Evolutionary conservation across 1,140 invertebrate genomes (phyloP).

Genomic region (Aphelinus certus): DNA sequence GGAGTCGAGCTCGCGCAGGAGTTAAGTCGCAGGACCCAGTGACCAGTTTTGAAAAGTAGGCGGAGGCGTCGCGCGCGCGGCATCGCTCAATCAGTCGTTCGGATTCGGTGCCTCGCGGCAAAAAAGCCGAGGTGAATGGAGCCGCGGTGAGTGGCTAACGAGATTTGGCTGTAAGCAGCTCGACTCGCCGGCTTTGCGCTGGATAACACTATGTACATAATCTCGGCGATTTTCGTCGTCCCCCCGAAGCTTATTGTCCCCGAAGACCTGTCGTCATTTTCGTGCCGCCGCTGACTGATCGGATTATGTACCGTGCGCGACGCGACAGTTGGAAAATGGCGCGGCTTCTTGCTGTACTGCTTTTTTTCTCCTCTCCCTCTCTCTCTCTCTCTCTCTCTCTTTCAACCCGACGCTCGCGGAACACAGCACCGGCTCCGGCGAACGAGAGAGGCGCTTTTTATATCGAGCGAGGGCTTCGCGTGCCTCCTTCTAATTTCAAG

Average conservation of each 20-base stretch:
- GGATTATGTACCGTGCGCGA: background rate
- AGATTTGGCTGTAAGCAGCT: conserved; percentile 20
- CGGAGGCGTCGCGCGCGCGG: background rate
- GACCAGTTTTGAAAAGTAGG: conserved; percentile 1
- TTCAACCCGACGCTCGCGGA: background rate
- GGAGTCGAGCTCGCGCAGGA: background rate
- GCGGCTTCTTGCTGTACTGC: background rate
- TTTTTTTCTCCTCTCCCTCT: conserved; percentile 20
- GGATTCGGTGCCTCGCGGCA: background rate
- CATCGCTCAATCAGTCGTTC: background rate
- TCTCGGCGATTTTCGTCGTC: background rate
- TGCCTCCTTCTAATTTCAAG: conserved; percentile 34
- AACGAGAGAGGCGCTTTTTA: too few species aligned
- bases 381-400: background rate
- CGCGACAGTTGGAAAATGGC: background rate
- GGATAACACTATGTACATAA: conserved; percentile 4
- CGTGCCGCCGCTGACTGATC: background rate
- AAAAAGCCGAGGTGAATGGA: background rate
- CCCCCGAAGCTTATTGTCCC: background rate
- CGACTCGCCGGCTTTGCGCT: background rate
- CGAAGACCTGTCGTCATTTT: conserved; percentile 1
- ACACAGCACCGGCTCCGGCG: background rate
- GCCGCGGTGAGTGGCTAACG: conserved; percentile 1
- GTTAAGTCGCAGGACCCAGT: background rate
- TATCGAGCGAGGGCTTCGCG: conserved; percentile 4